These are phyloP conservation scores for Diachrysia chrysitis DNA, from an alignment of 2,888 invertebrate genomes.

Conservation along the genomic window DNA sequence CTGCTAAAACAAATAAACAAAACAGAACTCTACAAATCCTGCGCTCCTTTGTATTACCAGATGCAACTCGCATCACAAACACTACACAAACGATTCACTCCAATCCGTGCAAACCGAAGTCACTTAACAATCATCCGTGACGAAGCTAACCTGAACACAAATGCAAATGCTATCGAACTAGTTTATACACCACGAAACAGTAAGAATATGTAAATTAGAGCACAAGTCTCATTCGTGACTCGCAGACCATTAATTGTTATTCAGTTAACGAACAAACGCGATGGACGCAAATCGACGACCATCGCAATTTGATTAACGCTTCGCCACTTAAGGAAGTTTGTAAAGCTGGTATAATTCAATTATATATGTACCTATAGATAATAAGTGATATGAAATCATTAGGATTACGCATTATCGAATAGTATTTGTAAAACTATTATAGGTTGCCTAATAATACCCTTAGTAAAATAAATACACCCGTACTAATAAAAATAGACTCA, in stretches of 20 bases:
- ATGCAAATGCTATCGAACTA: conserved; percentile 21
- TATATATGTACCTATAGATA: conserved; percentile 11
- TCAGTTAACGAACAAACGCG: conserved; percentile 63
- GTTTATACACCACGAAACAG: conserved; percentile 15
- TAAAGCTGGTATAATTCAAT: conserved; percentile 47
- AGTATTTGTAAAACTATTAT: not conserved
- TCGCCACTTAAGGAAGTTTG: conserved; percentile 58
- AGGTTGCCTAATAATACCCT: not conserved
- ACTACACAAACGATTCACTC: not conserved
- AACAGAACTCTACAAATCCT: not conserved
- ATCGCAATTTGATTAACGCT: conserved; percentile 66
- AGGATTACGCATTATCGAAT: not conserved
- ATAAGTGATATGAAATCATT: not conserved
- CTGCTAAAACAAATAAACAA: not conserved
- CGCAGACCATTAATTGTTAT: conserved; percentile 58
- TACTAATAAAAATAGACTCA: conserved; percentile 34
- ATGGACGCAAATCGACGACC: conserved; percentile 47
- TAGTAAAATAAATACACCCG: not conserved
- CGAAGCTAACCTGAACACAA: conserved; percentile 7
- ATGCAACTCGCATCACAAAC: not conserved
- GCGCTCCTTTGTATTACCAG: not conserved
- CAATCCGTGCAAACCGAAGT: not conserved
- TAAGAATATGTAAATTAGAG: conserved; percentile 46
- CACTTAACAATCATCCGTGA: not conserved
- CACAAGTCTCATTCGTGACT: conserved; percentile 57